Conservation (phyloP, 2,113 vertebrate genomes). For the Aleadryas rufinucha region DNA sequence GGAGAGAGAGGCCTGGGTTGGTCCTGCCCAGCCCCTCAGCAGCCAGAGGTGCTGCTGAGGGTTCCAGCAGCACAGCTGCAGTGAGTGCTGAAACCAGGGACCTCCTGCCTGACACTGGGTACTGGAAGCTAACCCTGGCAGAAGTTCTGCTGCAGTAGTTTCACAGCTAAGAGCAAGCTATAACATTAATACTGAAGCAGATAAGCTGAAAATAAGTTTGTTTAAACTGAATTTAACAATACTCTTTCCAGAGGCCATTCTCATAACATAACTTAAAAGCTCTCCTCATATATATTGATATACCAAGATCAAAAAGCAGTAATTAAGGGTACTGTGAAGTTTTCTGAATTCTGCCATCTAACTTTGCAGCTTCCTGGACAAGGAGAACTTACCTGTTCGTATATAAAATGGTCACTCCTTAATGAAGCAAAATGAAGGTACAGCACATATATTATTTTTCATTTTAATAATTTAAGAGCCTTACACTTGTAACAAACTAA, state of each 20-base stretch:
- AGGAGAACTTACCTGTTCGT: background rate
- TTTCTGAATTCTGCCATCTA: background rate
- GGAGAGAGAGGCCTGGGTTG: background rate
- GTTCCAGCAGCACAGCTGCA: background rate
- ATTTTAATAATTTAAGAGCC: background rate
- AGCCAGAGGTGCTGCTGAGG: background rate
- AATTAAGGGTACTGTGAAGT: background rate
- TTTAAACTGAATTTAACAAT: background rate
- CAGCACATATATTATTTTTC: background rate
- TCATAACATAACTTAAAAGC: rapidly evolving
- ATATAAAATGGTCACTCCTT: background rate
- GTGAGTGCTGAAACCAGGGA: background rate
- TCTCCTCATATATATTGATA: background rate
- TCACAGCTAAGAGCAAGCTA: background rate
- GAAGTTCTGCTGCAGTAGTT: background rate
- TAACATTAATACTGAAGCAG: background rate
- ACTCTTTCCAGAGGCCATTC: background rate
- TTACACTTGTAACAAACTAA: background rate
- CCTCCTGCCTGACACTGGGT: background rate
- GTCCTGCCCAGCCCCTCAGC: background rate
- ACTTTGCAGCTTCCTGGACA: background rate
- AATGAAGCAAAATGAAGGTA: background rate
- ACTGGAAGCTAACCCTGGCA: background rate
- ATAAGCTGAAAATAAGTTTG: background rate
- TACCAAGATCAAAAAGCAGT: background rate